A percentile compares a stretch with the other conserved stretches of the same genome.
Conservation (phyloP, 2,888 invertebrate genomes). For the Melanophora roralis region DNA sequence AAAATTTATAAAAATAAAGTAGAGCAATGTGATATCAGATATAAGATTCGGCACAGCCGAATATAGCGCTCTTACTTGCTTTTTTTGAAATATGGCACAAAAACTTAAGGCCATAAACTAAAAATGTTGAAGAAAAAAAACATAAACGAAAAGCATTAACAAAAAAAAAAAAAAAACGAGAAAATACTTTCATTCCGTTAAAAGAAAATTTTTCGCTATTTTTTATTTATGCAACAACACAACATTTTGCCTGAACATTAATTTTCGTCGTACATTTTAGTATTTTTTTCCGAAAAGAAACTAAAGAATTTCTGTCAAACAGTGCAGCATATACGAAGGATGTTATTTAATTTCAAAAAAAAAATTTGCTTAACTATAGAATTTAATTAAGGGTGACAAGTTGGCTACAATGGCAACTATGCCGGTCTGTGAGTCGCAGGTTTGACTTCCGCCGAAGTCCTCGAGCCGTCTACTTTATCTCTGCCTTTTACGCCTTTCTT, state of each 20-base stretch:
- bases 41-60: too few relatives aligned
- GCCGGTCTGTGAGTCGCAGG: too few relatives aligned
- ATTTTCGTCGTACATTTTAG: constrained; percentile 27
- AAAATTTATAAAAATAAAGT: too few relatives aligned
- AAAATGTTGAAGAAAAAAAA: constrained; percentile 7
- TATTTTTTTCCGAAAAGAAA: constrained; percentile 10
- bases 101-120: constrained; percentile 51
- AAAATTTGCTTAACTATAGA: too few relatives aligned
- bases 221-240: constrained; percentile 15
- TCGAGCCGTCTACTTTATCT: too few relatives aligned
- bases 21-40: too few relatives aligned
- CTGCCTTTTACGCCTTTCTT: too few relatives aligned
- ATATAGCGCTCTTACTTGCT: too few relatives aligned
- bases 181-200: constrained; percentile 30
- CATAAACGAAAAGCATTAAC: background rate
- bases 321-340: background rate
- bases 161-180: background rate
- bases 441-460: too few relatives aligned
- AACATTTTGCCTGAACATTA: constrained; percentile 43
- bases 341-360: too few relatives aligned
- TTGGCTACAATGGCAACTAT: too few relatives aligned
- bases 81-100: constrained; percentile 23
- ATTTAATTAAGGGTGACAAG: too few relatives aligned
- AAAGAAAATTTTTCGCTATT: constrained; percentile 39
- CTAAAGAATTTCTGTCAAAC: background rate